A percentile compares a stretch with the other conserved stretches of the same genome.
Conservation (phyloP, 2,888 invertebrate genomes). For the Nasonovia ribisnigri region DNA sequence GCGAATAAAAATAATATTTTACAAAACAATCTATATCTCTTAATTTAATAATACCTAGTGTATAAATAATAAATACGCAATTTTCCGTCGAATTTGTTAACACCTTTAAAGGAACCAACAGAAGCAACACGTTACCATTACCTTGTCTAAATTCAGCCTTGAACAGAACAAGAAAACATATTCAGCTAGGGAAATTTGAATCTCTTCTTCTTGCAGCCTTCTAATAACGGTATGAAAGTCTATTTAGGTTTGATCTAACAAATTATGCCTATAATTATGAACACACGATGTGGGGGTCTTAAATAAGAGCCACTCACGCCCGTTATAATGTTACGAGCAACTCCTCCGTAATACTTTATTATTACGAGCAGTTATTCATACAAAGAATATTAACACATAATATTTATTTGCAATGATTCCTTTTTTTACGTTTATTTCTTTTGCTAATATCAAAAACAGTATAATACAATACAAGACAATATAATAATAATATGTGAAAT, state of each 20-base stretch:
- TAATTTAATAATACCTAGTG: not conserved
- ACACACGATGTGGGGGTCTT: not conserved
- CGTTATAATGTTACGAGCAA: too few relatives aligned
- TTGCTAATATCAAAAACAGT: too few relatives aligned
- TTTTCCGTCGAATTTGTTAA: not conserved
- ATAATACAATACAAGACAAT: too few relatives aligned
- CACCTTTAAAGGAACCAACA: not conserved
- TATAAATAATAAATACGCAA: not conserved
- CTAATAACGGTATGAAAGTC: not conserved
- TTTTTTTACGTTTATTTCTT: too few relatives aligned
- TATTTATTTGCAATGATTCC: too few relatives aligned
- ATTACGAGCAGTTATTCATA: too few relatives aligned
- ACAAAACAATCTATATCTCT: too few relatives aligned
- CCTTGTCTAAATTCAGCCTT: not conserved
- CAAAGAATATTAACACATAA: too few relatives aligned
- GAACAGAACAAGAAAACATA: not conserved
- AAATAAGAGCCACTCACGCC: not conserved
- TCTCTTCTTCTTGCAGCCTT: not conserved
- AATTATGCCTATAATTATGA: not conserved
- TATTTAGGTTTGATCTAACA: not conserved
- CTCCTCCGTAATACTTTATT: too few relatives aligned
- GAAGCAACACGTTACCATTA: not conserved
- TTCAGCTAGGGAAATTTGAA: not conserved
- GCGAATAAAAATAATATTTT: not conserved
- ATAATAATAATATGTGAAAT: too few relatives aligned